A percentile compares a stretch with the other conserved stretches of the same genome.
Conservation (phyloP, 1,140 invertebrate genomes). For the Drosophila simulans region DNA sequence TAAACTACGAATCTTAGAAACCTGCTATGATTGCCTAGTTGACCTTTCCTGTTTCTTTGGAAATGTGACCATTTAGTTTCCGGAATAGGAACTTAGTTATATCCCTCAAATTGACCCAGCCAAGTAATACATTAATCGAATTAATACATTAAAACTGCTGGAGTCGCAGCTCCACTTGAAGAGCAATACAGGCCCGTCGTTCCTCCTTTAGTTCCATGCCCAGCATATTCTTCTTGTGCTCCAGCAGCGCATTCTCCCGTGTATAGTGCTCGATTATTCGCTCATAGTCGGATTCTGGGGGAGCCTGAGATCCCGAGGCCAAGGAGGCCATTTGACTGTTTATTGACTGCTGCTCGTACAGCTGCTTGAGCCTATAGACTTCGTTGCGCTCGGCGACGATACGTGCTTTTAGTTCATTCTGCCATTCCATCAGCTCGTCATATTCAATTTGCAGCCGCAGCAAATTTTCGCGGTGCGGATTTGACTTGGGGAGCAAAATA, state of each 20-base stretch:
- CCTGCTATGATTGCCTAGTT: not conserved
- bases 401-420: conserved; percentile 87
- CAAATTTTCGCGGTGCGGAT: conserved; percentile 86
- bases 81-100: not conserved
- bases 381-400: conserved; percentile 89
- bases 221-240: conserved; percentile 88
- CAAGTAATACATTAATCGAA: conserved; percentile 9
- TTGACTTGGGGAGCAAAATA: conserved; percentile 67
- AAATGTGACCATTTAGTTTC: conserved; percentile 14
- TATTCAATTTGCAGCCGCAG: conserved; percentile 88
- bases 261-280: conserved; percentile 85
- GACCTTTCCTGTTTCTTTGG: conserved; percentile 12
- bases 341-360: conserved; percentile 76
- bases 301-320: conserved; percentile 66
- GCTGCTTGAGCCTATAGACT: conserved; percentile 87
- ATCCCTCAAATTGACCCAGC: conserved; percentile 23
- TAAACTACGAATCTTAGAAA: not conserved
- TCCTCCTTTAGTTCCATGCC: conserved; percentile 88
- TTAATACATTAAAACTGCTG: conserved; percentile 69
- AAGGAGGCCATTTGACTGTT: conserved; percentile 55
- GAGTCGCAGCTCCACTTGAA: conserved; percentile 86
- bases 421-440: conserved; percentile 88
- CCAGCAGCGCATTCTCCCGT: conserved; percentile 88
- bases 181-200: conserved; percentile 88
- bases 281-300: conserved; percentile 85